Evolutionary conservation across 2,888 invertebrate genomes (phyloP), one percentile per base, ranked within the genome.

Genomic region (Vanessa cardui): DNA sequence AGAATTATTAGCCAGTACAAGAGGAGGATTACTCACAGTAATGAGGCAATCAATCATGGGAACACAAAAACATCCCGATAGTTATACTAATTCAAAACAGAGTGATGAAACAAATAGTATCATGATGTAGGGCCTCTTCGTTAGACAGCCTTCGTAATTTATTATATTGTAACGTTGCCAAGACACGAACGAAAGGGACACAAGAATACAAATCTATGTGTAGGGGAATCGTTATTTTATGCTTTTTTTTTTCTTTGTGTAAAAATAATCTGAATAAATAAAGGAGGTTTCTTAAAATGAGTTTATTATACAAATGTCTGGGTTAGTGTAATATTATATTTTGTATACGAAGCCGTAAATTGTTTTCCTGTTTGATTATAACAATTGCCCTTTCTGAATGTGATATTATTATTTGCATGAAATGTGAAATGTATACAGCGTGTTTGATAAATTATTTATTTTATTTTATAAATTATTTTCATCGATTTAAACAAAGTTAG

Each of bases 161-260:
- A 84, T 84, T 83, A 84, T 77, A 83, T 80, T 83, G 83, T 83
- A 77, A 78, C 76, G 74, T 63, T 79, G 80, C 81, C 81, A 81
- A 81, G 80, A 78, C 72, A 59, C 44, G 33, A 54, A 72, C 69
- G 77, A 79, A 78, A 77, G 77, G 74, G 73, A 68, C 68, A 72
- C 69, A 69, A 62, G 71, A 71, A 76, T 75, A 74, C 68, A 71
- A 74, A 73, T 72, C 64, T 52, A 71, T 62, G 62, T 52, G 39
- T 66, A 21, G 56, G 45, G 46, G 33, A 20, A 47, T 52, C 66
- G 52, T 62, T 59, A 39, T 66, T 62, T 58, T 61, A 39, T 54
- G 46, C 62, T 61, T 46, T 21, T 45, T 52, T 65, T 47, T n/a
- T 50, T 21, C 52, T 26, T 52, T 21, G 26, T 52, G 52, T 47